Evolutionary conservation across 2,113 vertebrate species (phyloP).

Genomic region (Gopherus evgoodei): DNA sequence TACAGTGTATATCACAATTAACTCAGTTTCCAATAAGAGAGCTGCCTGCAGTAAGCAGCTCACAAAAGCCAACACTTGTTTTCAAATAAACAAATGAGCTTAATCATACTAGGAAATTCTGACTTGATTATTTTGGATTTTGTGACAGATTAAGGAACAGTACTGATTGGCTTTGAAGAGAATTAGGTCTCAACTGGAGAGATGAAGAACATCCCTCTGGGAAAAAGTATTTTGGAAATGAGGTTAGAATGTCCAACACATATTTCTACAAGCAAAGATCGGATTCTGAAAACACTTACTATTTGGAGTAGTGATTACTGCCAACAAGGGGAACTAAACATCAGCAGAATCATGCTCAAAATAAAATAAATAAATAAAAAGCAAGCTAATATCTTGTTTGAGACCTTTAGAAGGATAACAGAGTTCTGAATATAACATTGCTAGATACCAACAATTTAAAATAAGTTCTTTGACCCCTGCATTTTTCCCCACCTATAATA

Average conservation of each 20-base stretch:
- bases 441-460: neutral
- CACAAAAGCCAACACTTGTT: neutral
- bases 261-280: neutral
- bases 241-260: neutral
- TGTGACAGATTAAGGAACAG: neutral
- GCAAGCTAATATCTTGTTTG: neutral
- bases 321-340: neutral
- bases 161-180: neutral
- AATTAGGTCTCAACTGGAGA: neutral
- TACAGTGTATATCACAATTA: neutral
- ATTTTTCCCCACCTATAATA: neutral
- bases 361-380: neutral
- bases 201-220: neutral
- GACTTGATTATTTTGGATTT: neutral
- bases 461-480: fast-evolving
- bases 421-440: neutral
- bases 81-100: neutral
- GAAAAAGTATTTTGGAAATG: neutral
- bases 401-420: neutral
- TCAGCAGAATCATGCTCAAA: neutral
- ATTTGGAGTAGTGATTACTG: neutral
- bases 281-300: neutral
- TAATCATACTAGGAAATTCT: neutral
- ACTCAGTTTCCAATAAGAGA: neutral
- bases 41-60: neutral